phyloP scores from a whole-genome alignment of 2,888 invertebrate species.

The Meloe dianella region DNA sequence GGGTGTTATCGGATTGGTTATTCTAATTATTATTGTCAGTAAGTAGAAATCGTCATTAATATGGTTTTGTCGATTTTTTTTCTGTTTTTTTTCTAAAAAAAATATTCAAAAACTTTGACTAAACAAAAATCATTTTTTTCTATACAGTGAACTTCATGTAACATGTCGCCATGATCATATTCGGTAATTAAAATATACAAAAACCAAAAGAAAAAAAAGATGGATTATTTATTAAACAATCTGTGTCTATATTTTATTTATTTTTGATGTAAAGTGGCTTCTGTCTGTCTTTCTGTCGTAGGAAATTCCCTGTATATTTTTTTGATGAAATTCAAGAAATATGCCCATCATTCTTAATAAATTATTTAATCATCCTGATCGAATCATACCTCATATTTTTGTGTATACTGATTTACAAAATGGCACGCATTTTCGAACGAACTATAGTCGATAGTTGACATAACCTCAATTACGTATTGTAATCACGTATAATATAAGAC shows the following conservation, averaged over 20 bases:
- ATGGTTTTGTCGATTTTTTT: slow-evolving; percentile 29
- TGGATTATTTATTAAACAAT: slow-evolving; percentile 40
- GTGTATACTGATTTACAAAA: neutral
- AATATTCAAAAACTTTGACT: too few species aligned
- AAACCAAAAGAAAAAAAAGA: too few species aligned
- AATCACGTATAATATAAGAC: slow-evolving; percentile 16
- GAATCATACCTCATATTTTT: neutral
- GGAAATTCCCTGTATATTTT: slow-evolving; percentile 39
- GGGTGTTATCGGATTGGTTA: slow-evolving; percentile 81
- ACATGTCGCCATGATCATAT: slow-evolving; percentile 51
- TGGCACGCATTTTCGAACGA: neutral
- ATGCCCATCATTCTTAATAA: slow-evolving; percentile 4
- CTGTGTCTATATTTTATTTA: neutral
- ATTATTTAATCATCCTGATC: neutral
- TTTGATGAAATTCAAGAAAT: slow-evolving; percentile 15
- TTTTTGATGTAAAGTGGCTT: slow-evolving; percentile 53
- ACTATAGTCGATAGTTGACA: neutral
- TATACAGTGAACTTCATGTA: slow-evolving; percentile 60
- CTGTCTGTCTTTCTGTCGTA: slow-evolving; percentile 58
- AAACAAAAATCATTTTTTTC: slow-evolving; percentile 41
- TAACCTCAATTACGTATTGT: slow-evolving; percentile 3
- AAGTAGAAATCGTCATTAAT: slow-evolving; percentile 57
- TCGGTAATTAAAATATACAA: slow-evolving; percentile 52
- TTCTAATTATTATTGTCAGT: slow-evolving; percentile 85
- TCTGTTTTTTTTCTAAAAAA: slow-evolving; percentile 21